These are phyloP conservation scores for Aplysina aerophoba DNA, from an alignment of 37 sponge, comb jelly and placozoan genomes.

Conservation along the genomic window DNA sequence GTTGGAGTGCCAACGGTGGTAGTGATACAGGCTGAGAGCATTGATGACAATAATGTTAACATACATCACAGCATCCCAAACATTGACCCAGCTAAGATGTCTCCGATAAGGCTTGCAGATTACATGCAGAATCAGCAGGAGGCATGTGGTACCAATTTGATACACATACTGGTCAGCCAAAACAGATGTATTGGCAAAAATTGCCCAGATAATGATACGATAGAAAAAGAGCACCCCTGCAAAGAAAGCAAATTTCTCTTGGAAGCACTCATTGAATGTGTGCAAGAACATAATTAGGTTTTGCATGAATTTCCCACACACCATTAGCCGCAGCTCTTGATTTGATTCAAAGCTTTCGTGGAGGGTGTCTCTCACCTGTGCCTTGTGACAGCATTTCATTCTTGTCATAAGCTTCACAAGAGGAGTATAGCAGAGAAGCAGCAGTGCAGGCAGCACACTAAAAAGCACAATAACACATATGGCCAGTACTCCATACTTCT, in stretches of 20 bases:
- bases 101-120: not conserved
- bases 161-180: not conserved
- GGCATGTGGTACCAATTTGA: not conserved
- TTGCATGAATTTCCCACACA: not conserved
- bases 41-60: conserved; percentile 15
- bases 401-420: not conserved
- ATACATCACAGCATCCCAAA: conserved; percentile 4
- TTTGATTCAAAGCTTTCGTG: not conserved
- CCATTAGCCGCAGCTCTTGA: not conserved
- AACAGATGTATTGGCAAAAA: not conserved
- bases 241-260: conserved; percentile 23
- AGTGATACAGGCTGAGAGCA: not conserved
- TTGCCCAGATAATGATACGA: not conserved
- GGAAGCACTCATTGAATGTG: conserved; percentile 6
- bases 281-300: not conserved
- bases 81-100: conserved; percentile 1
- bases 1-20: not conserved
- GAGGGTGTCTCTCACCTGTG: too few species aligned
- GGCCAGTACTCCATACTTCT: conserved; percentile 20
- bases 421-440: conserved; percentile 28
- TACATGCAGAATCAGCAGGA: not conserved
- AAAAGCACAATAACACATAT: not conserved
- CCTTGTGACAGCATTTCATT: not conserved
- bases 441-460: not conserved
- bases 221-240: conserved; percentile 9